Evolutionary conservation across 2,113 vertebrate genomes (phyloP).

Genomic region (Neolamprologus caudopunctatus): DNA sequence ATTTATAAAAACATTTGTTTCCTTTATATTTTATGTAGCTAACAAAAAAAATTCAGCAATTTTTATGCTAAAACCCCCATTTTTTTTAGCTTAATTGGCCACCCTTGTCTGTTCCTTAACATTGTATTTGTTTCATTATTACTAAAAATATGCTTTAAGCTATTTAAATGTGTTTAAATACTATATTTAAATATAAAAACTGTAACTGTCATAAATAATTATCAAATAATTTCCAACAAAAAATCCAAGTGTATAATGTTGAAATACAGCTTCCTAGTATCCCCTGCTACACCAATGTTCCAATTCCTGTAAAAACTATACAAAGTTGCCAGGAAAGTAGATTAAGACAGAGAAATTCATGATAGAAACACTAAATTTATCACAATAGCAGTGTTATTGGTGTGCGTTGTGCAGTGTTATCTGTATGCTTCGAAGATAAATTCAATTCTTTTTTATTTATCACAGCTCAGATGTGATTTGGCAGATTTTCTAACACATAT

Average conservation of each 20-base stretch:
- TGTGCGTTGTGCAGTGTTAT: neutral
- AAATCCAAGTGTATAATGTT: neutral
- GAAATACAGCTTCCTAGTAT: neutral
- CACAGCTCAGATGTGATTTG: neutral
- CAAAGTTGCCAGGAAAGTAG: neutral
- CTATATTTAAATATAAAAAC: neutral
- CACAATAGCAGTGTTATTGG: neutral
- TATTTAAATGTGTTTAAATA: neutral
- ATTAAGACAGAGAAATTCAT: neutral
- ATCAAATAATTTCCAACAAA: neutral
- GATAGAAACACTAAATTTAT: neutral
- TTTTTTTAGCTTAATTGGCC: neutral
- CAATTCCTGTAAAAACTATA: neutral
- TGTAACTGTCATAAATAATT: neutral
- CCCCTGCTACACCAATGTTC: neutral
- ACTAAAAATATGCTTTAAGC: neutral
- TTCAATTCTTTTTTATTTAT: neutral
- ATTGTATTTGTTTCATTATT: neutral
- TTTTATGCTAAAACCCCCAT: rapidly evolving
- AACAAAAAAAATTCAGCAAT: neutral
- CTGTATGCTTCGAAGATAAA: neutral
- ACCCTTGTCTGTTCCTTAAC: neutral
- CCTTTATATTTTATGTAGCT: neutral
- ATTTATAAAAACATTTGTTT: neutral
- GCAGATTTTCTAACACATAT: neutral